These are phyloP conservation scores for Gadus chalcogrammus DNA, from an alignment of 2,113 vertebrate species.

Conservation along the genomic window DNA sequence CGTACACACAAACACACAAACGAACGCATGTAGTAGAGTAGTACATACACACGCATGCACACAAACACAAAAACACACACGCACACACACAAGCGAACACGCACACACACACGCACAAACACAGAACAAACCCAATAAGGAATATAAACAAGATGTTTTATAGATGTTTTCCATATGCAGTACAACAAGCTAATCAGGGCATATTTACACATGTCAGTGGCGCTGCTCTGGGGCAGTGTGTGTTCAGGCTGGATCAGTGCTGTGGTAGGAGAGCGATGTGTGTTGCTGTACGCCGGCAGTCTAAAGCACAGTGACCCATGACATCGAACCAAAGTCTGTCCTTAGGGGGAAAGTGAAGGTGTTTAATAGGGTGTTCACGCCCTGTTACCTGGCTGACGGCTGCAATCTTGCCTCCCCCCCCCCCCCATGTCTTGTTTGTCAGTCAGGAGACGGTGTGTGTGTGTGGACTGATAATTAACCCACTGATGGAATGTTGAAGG, in stretches of 20 bases:
- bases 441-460: constrained; percentile 38
- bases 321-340: constrained; percentile 32
- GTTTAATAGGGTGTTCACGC: constrained; percentile 61
- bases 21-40: too few species aligned
- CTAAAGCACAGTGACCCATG: constrained; percentile 31
- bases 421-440: constrained; percentile 58
- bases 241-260: too few species aligned
- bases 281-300: constrained; percentile 7
- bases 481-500: too few species aligned
- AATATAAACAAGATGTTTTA: too few species aligned
- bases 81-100: background rate
- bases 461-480: constrained; percentile 48
- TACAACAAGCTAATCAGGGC: too few species aligned
- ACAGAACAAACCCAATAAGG: background rate
- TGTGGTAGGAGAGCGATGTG: background rate
- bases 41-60: background rate
- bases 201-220: too few species aligned
- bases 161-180: too few species aligned
- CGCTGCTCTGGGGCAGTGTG: too few species aligned
- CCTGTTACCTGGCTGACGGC: constrained; percentile 59
- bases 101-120: background rate
- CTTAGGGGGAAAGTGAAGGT: constrained; percentile 28
- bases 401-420: constrained; percentile 42
- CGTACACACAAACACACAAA: too few species aligned
- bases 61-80: background rate